phyloP scores from a whole-genome alignment of 1,140 invertebrate species.

The Dufourea novaeangliae region DNA sequence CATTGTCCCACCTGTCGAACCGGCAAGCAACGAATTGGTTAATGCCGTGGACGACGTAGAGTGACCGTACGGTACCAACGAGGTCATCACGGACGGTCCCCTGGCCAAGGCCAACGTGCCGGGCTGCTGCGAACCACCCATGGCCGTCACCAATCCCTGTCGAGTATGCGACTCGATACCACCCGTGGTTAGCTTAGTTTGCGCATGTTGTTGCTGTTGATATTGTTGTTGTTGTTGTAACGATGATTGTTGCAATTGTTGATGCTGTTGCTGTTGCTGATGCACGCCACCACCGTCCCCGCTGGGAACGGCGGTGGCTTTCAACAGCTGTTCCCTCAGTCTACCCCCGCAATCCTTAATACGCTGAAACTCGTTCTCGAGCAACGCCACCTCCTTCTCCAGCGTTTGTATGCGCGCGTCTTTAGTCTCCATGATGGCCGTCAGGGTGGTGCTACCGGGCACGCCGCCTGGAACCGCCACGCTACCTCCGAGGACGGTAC shows the following conservation, averaged over 20 bases:
- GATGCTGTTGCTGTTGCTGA: constrained; percentile 53
- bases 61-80: constrained; percentile 71
- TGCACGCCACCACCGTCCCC: constrained; percentile 6
- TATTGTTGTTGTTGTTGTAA: constrained; percentile 41
- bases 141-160: constrained; percentile 45
- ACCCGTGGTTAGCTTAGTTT: constrained; percentile 28
- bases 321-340: constrained; percentile 75
- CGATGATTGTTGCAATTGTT: constrained; percentile 10
- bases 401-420: constrained; percentile 92
- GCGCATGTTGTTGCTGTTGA: constrained; percentile 43
- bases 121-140: constrained; percentile 64
- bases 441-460: constrained; percentile 87
- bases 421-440: constrained; percentile 91
- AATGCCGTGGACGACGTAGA: constrained; percentile 64
- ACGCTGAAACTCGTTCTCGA: constrained; percentile 87
- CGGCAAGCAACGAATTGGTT: constrained; percentile 75
- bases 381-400: constrained; percentile 90
- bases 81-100: constrained; percentile 70
- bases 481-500: constrained; percentile 82
- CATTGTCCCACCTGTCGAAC: constrained; percentile 71
- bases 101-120: constrained; percentile 65
- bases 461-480: constrained; percentile 83
- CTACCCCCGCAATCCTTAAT: constrained; percentile 82
- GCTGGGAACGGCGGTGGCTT: constrained; percentile 72
- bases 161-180: constrained; percentile 63